phyloP scores from a whole-genome alignment of 2,113 vertebrate species.

The Colistium nudipinnis region DNA sequence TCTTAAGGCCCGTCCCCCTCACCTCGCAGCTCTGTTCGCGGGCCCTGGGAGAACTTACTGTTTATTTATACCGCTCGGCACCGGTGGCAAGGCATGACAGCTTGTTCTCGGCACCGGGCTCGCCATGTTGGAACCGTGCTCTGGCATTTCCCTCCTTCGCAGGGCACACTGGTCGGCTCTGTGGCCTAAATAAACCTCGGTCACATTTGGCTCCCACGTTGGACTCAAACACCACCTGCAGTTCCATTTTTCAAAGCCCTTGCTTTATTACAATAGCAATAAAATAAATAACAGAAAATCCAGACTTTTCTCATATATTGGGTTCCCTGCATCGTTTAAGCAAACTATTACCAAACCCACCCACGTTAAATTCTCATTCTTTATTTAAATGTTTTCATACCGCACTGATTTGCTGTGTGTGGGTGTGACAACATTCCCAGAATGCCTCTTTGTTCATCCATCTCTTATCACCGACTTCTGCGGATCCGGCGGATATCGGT shows the following conservation, averaged over 20 bases:
- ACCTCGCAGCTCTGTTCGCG: slow-evolving; percentile 73
- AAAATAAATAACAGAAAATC: neutral
- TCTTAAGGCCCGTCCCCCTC: slow-evolving; percentile 79
- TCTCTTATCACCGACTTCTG: slow-evolving; percentile 20
- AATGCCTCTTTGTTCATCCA: slow-evolving; percentile 7
- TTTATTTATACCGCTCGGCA: slow-evolving; percentile 84
- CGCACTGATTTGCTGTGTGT: slow-evolving; percentile 51
- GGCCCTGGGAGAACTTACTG: slow-evolving; percentile 74
- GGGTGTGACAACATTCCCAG: slow-evolving; percentile 42
- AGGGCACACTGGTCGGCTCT: slow-evolving; percentile 10
- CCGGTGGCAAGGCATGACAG: slow-evolving; percentile 58
- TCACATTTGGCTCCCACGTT: neutral
- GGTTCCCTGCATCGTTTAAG: slow-evolving; percentile 26
- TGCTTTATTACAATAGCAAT: neutral
- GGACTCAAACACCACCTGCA: neutral
- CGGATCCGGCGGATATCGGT: too few relatives aligned
- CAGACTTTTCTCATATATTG: neutral
- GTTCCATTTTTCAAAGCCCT: neutral
- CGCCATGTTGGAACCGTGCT: slow-evolving; percentile 27
- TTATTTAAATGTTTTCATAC: slow-evolving; percentile 9
- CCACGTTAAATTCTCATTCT: slow-evolving; percentile 45
- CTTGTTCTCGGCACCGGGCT: slow-evolving; percentile 54
- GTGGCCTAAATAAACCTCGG: neutral
- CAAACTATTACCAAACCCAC: slow-evolving; percentile 48
- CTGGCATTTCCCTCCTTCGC: slow-evolving; percentile 10